A percentile compares a stretch with the other conserved stretches of the same genome.
Conservation (phyloP, 2,888 invertebrate species). For the Cetonia aurata region DNA sequence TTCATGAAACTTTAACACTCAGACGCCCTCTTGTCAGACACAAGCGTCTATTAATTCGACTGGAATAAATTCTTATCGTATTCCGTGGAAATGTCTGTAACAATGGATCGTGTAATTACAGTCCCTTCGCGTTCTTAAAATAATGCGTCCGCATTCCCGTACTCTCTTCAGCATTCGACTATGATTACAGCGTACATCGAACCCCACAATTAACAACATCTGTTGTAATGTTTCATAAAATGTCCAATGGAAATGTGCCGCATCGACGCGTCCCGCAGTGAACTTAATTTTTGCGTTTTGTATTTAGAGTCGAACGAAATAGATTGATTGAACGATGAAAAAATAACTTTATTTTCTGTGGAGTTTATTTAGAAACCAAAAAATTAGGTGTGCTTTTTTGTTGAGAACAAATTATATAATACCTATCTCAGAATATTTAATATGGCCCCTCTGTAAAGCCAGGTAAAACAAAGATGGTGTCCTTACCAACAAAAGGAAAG, state of each 20-base stretch:
- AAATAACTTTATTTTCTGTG: too few species aligned
- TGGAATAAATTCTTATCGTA: slow-evolving; percentile 12
- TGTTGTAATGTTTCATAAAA: slow-evolving; percentile 7
- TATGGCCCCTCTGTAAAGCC: too few species aligned
- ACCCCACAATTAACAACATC: neutral
- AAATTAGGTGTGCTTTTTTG: too few species aligned
- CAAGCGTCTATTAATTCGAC: slow-evolving; percentile 19
- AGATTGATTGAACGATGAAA: too few species aligned
- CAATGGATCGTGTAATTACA: slow-evolving; percentile 6
- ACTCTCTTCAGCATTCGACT: neutral
- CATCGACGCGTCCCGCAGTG: too few species aligned
- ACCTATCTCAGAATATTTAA: too few species aligned
- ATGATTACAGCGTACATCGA: slow-evolving; percentile 4
- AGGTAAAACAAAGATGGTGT: too few species aligned
- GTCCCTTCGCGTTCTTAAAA: slow-evolving; percentile 13
- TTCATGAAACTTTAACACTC: slow-evolving; percentile 18
- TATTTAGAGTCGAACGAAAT: too few species aligned
- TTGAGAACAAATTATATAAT: too few species aligned
- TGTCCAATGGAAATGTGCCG: neutral
- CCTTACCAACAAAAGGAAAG: too few species aligned
- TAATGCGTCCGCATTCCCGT: slow-evolving; percentile 13
- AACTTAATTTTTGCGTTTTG: too few species aligned
- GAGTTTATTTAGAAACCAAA: too few species aligned
- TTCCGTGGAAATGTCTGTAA: neutral
- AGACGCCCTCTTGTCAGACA: slow-evolving; percentile 15